Evolutionary conservation across 2,888 invertebrate species (phyloP).

Genomic region (Tinea semifulvella): DNA sequence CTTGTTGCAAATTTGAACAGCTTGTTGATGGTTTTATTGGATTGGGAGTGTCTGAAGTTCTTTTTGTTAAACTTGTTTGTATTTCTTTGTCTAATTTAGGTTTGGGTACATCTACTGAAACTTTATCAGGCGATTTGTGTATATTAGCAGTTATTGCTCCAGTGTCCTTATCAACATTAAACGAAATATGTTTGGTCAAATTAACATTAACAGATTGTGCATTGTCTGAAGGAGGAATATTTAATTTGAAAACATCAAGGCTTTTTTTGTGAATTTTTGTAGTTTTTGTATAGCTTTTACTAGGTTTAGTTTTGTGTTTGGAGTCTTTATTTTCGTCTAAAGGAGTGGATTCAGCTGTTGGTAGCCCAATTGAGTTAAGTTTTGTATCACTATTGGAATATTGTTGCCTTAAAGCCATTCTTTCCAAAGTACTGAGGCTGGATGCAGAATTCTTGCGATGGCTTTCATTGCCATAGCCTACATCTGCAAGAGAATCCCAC

Average conservation of each 20-base stretch:
- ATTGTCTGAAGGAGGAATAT: constrained; percentile 34
- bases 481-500: constrained; percentile 90
- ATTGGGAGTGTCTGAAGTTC: constrained; percentile 17
- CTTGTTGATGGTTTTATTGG: constrained; percentile 7
- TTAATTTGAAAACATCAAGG: constrained; percentile 50
- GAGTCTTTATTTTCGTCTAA: constrained; percentile 35
- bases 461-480: constrained; percentile 76
- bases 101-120: constrained; percentile 25
- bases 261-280: constrained; percentile 47
- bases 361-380: constrained; percentile 39
- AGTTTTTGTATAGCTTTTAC: constrained; percentile 41
- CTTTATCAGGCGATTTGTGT: constrained; percentile 34
- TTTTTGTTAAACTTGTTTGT: constrained; percentile 37
- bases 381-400: constrained; percentile 50
- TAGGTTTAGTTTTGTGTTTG: constrained; percentile 30
- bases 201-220: constrained; percentile 48
- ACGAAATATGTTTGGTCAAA: constrained; percentile 55
- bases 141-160: constrained; percentile 41
- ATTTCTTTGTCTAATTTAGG: constrained; percentile 44
- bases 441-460: constrained; percentile 57
- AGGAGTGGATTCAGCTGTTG: constrained; percentile 65
- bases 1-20: constrained; percentile 25
- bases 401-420: constrained; percentile 65
- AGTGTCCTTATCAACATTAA: constrained; percentile 48
- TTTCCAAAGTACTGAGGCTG: constrained; percentile 69